Evolutionary conservation across 2,888 invertebrate genomes (phyloP), one percentile per base, ranked within the genome.

Genomic region (Drosophila basisetae): DNA sequence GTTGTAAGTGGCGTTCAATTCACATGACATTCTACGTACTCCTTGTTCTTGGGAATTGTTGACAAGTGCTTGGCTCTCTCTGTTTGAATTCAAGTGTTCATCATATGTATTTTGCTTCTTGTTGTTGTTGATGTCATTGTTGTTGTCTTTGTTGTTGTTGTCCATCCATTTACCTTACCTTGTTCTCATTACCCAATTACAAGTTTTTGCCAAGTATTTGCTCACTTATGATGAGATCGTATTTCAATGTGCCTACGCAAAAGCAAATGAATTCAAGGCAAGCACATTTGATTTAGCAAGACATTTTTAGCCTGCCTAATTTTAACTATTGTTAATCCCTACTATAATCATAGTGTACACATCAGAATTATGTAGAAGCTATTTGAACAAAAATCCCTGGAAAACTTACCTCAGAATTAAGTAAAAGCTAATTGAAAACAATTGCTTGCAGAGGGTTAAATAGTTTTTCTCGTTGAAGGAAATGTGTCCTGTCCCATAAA

Each of bases 161-260:
- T 28, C 55, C 67, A 59, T 43, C 37, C 56, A 56, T 63, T 67
- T 39, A 64, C 53, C 50, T 86, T 60, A 66, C 84, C 84, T 89
- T 89, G 89, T 72, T 60, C 84, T 68, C 63, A 60, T 84, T 76
- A 76, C 82, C 82, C 84, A 76, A 66, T 78, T 87, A 60, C 53
- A 55, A 55, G 37, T 31, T 35, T 33, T 28, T 25, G 52, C 13
- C 16, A 53, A 39, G 37, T 76, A 59, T 52, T 73, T 66, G 39
- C 37, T 18, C 18, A 43, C 74, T 56, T 13, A 4, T 59, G 39
- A 52, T 53, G 50, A 68, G 59, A 22, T 11, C 39, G 22, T 11
- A 18, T 25, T 50, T 35, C 22, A 18, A 55, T 28, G 25, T 37
- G 37, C 55, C 22, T 28, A 16, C 5, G 10, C 11, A 35, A 35